Conservation (phyloP, 2,797 vertebrate genomes). For the Fratercula arctica region DNA sequence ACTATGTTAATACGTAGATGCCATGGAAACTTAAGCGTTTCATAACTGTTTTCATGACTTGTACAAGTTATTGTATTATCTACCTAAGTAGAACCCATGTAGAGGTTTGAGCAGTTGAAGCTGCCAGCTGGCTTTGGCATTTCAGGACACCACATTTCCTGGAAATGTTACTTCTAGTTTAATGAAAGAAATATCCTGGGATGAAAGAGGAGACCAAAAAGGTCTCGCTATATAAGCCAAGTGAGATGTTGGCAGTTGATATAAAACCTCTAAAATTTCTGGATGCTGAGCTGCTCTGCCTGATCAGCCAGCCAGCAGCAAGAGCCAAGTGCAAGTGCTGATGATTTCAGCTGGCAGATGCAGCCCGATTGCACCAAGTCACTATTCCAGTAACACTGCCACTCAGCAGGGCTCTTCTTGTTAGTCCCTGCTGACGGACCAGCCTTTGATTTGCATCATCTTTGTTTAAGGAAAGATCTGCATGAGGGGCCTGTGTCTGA, state of each 20-base stretch:
- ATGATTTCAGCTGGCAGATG: conserved; percentile 61
- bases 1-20: background rate
- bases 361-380: background rate
- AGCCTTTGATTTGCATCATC: background rate
- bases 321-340: conserved; percentile 60
- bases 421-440: background rate
- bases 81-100: conserved; percentile 38
- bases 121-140: conserved; percentile 55
- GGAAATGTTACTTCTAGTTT: conserved; percentile 63
- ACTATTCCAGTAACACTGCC: conserved; percentile 16
- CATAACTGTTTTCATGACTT: conserved; percentile 32
- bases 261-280: conserved; percentile 67
- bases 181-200: conserved; percentile 66
- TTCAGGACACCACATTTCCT: conserved; percentile 55
- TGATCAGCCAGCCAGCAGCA: conserved; percentile 46
- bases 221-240: conserved; percentile 55
- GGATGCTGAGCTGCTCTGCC: conserved; percentile 53
- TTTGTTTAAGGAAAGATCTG: background rate
- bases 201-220: conserved; percentile 58
- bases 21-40: conserved; percentile 43
- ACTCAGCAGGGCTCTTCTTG: background rate
- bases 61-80: conserved; percentile 48
- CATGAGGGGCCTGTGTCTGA: background rate
- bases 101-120: conserved; percentile 1
- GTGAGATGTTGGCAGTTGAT: conserved; percentile 61